Conservation (phyloP, 2,888 invertebrate species). For the Drosophila lutescens region DNA sequence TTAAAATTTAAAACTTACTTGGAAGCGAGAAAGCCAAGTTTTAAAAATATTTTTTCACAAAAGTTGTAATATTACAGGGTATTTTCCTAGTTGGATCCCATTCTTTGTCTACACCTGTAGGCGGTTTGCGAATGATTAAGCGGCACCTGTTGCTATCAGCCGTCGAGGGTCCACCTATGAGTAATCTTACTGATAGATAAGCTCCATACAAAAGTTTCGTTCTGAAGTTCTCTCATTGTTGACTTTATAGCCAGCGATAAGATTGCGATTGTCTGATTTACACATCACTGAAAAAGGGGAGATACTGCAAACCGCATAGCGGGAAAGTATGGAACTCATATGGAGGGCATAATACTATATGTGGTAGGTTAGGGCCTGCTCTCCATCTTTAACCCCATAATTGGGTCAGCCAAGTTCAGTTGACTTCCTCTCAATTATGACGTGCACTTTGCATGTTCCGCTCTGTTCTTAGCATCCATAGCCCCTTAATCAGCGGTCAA, state of each 20-base stretch:
- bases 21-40: too few species aligned
- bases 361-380: conserved; percentile 75
- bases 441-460: conserved; percentile 72
- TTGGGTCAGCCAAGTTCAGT: conserved; percentile 76
- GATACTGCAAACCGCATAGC: background rate
- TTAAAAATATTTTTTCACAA: too few species aligned
- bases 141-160: conserved; percentile 73
- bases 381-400: conserved; percentile 44
- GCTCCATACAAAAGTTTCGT: conserved; percentile 30
- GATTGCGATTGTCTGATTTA: conserved; percentile 53
- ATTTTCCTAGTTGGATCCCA: background rate
- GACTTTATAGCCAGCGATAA: conserved; percentile 62
- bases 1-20: too few species aligned
- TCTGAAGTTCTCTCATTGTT: conserved; percentile 51
- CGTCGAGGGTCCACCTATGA: conserved; percentile 49
- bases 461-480: conserved; percentile 13
- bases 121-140: conserved; percentile 62
- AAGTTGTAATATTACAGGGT: background rate
- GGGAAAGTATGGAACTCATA: background rate
- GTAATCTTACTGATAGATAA: conserved; percentile 67
- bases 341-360: conserved; percentile 6
- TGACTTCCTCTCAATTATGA: conserved; percentile 49
- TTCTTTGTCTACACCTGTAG: conserved; percentile 27
- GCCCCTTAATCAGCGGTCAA: conserved; percentile 76
- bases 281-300: conserved; percentile 32